These are phyloP conservation scores for Agrotis segetum DNA, from an alignment of 2,888 invertebrate genomes.

Conservation along the genomic window DNA sequence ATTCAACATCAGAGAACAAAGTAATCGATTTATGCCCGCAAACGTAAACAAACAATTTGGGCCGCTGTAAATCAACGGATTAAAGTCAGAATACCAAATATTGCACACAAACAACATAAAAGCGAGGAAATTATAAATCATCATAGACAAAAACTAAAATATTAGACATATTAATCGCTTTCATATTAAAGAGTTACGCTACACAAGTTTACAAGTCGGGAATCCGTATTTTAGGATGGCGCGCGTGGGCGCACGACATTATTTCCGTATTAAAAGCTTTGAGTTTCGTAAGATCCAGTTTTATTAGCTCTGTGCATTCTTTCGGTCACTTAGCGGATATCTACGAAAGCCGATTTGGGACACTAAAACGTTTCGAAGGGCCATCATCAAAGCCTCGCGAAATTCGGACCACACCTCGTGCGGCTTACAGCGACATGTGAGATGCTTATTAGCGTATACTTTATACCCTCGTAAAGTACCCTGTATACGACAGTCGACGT, in stretches of 20 bases:
- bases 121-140: constrained; percentile 67
- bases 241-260: constrained; percentile 79
- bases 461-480: constrained; percentile 61
- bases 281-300: constrained; percentile 77
- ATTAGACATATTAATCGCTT: constrained; percentile 71
- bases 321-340: constrained; percentile 83
- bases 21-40: constrained; percentile 22
- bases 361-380: constrained; percentile 75
- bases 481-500: constrained; percentile 46
- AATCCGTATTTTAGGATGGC: constrained; percentile 68
- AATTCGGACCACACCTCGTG: constrained; percentile 81
- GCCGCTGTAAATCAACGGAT: constrained; percentile 63
- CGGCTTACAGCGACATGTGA: constrained; percentile 57
- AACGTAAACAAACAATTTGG: constrained; percentile 35
- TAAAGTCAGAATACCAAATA: constrained; percentile 63
- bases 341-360: constrained; percentile 76
- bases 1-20: constrained; percentile 21
- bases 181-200: constrained; percentile 71
- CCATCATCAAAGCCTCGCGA: constrained; percentile 79
- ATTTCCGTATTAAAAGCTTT: constrained; percentile 78
- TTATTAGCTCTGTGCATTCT: constrained; percentile 77
- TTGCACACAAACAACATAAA: constrained; percentile 65
- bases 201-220: constrained; percentile 68
- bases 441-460: constrained; percentile 65
- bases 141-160: constrained; percentile 67